These are phyloP conservation scores for Pemphredon lugubris DNA, from an alignment of 2,888 invertebrate genomes.

Conservation along the genomic window DNA sequence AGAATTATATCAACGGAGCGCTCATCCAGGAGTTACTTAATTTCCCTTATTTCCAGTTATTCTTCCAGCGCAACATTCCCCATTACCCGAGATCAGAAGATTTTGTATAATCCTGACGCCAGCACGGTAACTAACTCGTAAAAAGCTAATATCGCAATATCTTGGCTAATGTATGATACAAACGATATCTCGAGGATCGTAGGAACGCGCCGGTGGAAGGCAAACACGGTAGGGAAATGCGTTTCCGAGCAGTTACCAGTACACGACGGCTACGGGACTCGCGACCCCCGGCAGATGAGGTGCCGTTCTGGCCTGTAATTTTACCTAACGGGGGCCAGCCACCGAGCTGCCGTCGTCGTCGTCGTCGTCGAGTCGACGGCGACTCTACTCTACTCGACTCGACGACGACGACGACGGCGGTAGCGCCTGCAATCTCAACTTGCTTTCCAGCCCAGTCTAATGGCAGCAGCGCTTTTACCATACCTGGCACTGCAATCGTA, in stretches of 20 bases:
- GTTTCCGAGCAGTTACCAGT: slow-evolving; percentile 76
- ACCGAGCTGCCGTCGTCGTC: slow-evolving; percentile 60
- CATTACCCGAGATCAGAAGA: slow-evolving; percentile 46
- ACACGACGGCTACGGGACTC: slow-evolving; percentile 74
- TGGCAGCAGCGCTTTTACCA: slow-evolving; percentile 50
- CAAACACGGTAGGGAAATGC: slow-evolving; percentile 67
- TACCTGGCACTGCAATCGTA: slow-evolving; percentile 21
- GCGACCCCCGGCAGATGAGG: slow-evolving; percentile 75
- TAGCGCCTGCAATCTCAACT: slow-evolving; percentile 64
- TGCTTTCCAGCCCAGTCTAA: slow-evolving; percentile 47
- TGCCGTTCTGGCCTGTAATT: slow-evolving; percentile 75
- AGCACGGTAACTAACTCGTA: slow-evolving; percentile 57
- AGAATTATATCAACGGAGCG: too few species aligned
- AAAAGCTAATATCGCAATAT: slow-evolving; percentile 54
- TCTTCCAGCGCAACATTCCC: slow-evolving; percentile 51
- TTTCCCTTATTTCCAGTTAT: slow-evolving; percentile 26
- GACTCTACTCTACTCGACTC: too few species aligned
- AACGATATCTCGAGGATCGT: slow-evolving; percentile 45
- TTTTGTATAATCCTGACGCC: slow-evolving; percentile 60
- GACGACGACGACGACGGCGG: too few species aligned
- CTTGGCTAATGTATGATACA: slow-evolving; percentile 47
- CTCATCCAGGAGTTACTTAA: slow-evolving; percentile 37
- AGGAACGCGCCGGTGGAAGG: slow-evolving; percentile 40
- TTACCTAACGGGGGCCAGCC: slow-evolving; percentile 68
- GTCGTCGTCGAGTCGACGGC: too few species aligned